Conservation (phyloP, 1,140 invertebrate species). For the Bombus vancouverensis region DNA sequence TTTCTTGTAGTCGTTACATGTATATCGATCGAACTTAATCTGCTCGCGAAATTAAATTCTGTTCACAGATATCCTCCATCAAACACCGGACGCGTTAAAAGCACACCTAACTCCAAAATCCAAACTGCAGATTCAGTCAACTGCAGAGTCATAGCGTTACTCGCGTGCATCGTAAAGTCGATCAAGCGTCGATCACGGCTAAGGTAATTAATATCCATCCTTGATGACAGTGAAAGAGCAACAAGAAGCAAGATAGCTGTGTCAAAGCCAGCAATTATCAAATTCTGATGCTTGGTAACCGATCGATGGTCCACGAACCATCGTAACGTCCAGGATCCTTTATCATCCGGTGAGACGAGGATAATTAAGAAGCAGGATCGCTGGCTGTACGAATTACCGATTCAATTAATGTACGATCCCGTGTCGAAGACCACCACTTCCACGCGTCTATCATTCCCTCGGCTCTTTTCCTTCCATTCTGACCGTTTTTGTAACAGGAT, state of each 20-base stretch:
- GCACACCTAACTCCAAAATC: neutral
- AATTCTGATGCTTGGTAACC: neutral
- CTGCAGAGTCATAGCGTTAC: neutral
- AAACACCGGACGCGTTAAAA: neutral
- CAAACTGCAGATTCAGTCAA: neutral
- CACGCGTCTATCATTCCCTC: neutral
- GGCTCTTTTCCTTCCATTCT: neutral
- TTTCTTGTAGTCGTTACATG: no score
- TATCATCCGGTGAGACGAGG: conserved; percentile 7
- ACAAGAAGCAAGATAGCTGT: conserved; percentile 12
- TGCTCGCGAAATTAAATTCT: neutral
- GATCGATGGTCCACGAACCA: conserved; percentile 11
- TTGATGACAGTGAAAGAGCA: neutral
- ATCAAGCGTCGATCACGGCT: neutral
- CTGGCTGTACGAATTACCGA: conserved; percentile 55
- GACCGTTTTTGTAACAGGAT: neutral
- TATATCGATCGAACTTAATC: neutral
- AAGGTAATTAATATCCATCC: conserved; percentile 24
- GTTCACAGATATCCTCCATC: neutral
- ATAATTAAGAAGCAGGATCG: conserved; percentile 60
- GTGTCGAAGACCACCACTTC: conserved; percentile 19
- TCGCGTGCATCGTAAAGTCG: neutral
- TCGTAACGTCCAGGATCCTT: neutral
- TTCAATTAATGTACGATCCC: conserved; percentile 61
- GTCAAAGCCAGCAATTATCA: conserved; percentile 28